Evolutionary conservation across 2,888 invertebrate species (phyloP).

Genomic region (Drosophila acutilabella): DNA sequence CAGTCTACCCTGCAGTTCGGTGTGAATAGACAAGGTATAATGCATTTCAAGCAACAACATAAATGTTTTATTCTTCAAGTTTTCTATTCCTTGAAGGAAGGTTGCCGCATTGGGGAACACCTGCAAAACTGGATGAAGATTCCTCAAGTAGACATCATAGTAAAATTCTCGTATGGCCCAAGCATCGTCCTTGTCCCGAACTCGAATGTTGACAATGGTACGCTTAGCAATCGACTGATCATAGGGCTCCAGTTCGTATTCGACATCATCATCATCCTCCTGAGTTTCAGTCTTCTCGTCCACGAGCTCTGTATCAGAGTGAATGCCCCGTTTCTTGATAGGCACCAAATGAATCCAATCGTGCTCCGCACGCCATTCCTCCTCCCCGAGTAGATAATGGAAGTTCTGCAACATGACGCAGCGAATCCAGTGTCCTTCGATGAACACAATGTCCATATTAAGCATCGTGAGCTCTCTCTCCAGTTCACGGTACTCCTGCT

Average conservation of each 20-base stretch:
- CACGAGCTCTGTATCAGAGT: slow-evolving; percentile 47
- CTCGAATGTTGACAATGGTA: slow-evolving; percentile 76
- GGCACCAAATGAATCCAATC: slow-evolving; percentile 84
- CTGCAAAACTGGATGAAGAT: slow-evolving; percentile 77
- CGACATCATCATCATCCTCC: slow-evolving; percentile 54
- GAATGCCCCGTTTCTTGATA: slow-evolving; percentile 45
- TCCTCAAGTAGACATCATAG: slow-evolving; percentile 79
- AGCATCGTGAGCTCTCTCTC: slow-evolving; percentile 74
- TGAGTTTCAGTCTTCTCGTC: slow-evolving; percentile 21
- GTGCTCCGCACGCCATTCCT: slow-evolving; percentile 82
- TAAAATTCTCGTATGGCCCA: slow-evolving; percentile 84
- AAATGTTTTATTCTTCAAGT: slow-evolving; percentile 82
- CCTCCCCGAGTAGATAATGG: slow-evolving; percentile 83
- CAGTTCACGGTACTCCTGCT: slow-evolving; percentile 67
- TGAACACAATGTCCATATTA: slow-evolving; percentile 84
- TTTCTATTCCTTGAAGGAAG: slow-evolving; percentile 78
- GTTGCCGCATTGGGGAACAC: slow-evolving; percentile 78
- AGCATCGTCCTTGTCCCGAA: slow-evolving; percentile 83
- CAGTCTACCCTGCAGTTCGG: slow-evolving; percentile 77
- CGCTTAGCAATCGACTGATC: slow-evolving; percentile 81
- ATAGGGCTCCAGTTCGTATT: slow-evolving; percentile 79
- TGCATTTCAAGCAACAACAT: slow-evolving; percentile 83
- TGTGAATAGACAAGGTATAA: slow-evolving; percentile 80
- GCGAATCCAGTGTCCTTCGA: slow-evolving; percentile 83
- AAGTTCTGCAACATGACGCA: slow-evolving; percentile 84